These are phyloP conservation scores for Machimus atricapillus DNA, from an alignment of 2,888 invertebrate species.

Conservation along the genomic window DNA sequence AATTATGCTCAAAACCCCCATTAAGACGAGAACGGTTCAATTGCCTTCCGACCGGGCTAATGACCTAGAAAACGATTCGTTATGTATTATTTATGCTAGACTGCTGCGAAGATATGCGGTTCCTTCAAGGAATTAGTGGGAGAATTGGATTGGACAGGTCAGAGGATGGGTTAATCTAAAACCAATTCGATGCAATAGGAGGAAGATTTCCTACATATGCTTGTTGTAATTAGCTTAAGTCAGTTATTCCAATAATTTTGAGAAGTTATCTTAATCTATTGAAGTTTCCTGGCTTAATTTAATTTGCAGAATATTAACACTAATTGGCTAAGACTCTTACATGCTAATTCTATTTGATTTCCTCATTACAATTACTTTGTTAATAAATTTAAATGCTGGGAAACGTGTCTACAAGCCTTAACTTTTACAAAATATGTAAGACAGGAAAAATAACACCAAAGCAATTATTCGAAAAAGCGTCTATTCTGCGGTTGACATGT, in stretches of 20 bases:
- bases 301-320: background rate
- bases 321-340: background rate
- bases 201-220: background rate
- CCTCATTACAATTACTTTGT: background rate
- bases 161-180: background rate
- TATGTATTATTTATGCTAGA: conserved; percentile 28
- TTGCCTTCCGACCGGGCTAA: background rate
- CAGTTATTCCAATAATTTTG: background rate
- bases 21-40: background rate
- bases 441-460: background rate
- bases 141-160: background rate
- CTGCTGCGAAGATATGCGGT: background rate
- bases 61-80: background rate
- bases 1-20: background rate
- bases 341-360: background rate
- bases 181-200: background rate
- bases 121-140: background rate
- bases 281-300: background rate
- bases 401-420: background rate
- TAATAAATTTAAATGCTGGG: background rate
- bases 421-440: background rate
- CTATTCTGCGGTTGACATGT: background rate
- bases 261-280: too few relatives aligned
- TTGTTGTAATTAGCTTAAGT: background rate
- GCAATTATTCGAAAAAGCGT: background rate